These are phyloP conservation scores for Rousettus leschenaultii DNA, from an alignment of 2,113 vertebrate genomes.

Conservation along the genomic window DNA sequence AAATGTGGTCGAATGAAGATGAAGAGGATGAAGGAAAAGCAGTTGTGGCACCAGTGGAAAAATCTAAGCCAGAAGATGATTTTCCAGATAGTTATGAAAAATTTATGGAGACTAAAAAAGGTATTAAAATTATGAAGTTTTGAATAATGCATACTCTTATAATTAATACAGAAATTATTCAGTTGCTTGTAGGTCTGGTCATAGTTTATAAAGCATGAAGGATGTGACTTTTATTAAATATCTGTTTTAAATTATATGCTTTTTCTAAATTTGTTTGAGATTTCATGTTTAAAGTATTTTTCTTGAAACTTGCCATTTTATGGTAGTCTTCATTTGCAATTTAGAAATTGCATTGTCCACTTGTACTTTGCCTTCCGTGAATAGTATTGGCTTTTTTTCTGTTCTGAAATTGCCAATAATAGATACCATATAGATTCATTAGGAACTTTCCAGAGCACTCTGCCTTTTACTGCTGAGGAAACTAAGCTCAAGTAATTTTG, in stretches of 20 bases:
- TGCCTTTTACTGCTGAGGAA: not conserved
- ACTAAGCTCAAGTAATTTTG: not conserved
- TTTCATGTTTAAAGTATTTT: slow-evolving; percentile 36
- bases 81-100: slow-evolving; percentile 97
- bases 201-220: slow-evolving; percentile 33
- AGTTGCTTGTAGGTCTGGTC: not conserved
- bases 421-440: not conserved
- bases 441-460: not conserved
- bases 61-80: slow-evolving; percentile 93
- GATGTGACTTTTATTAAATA: not conserved
- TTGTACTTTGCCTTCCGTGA: not conserved
- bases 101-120: slow-evolving; percentile 99
- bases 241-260: not conserved
- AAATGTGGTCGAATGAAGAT: slow-evolving; percentile 98
- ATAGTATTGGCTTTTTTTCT: not conserved
- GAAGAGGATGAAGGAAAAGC: slow-evolving; percentile 93
- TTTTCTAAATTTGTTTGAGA: not conserved
- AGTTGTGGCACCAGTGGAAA: slow-evolving; percentile 88
- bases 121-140: slow-evolving; percentile 76
- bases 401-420: not conserved
- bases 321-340: not conserved
- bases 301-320: slow-evolving; percentile 17
- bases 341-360: not conserved
- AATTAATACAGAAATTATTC: not conserved
- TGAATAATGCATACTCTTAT: not conserved